Percentiles rank a stretch among this genome's conserved stretches.
phyloP scores from a whole-genome alignment of 2,888 invertebrate genomes.

The Eumerus sabulonum region DNA sequence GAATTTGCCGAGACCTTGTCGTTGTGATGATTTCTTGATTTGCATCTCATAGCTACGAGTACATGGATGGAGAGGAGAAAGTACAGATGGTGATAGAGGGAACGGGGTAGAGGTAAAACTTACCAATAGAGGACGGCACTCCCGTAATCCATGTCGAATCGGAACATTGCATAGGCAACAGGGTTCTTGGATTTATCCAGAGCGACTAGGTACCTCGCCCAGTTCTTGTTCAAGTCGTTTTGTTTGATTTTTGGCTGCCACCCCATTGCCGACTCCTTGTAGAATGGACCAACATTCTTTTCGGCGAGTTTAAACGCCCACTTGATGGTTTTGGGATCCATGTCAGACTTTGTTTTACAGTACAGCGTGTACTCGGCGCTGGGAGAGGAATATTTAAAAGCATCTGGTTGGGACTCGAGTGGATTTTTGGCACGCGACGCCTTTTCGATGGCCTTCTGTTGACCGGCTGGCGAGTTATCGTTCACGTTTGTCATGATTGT shows the following conservation, averaged over 20 bases:
- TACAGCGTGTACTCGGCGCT: slow-evolving; percentile 73
- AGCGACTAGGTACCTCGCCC: slow-evolving; percentile 84
- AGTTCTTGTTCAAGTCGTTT: slow-evolving; percentile 83
- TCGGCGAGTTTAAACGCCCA: slow-evolving; percentile 79
- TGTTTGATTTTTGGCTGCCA: slow-evolving; percentile 84
- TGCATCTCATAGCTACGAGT: slow-evolving; percentile 89
- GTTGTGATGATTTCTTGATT: slow-evolving; percentile 82
- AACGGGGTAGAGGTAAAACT: slow-evolving; percentile 53
- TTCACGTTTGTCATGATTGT: slow-evolving; percentile 72
- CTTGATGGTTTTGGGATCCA: slow-evolving; percentile 76
- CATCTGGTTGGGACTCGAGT: slow-evolving; percentile 72
- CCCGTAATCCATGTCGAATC: slow-evolving; percentile 86
- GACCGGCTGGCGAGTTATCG: slow-evolving; percentile 71
- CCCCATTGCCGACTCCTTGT: slow-evolving; percentile 79
- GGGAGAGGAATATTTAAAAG: slow-evolving; percentile 70
- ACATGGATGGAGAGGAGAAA: neutral
- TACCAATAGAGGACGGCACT: slow-evolving; percentile 86
- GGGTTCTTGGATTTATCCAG: slow-evolving; percentile 78
- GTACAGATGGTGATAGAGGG: neutral
- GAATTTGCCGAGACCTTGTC: slow-evolving; percentile 89
- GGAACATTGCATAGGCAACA: slow-evolving; percentile 87
- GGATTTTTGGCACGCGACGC: slow-evolving; percentile 76
- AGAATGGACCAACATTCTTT: slow-evolving; percentile 76
- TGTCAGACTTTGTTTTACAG: slow-evolving; percentile 74
- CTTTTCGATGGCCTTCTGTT: slow-evolving; percentile 77